Evolutionary conservation across 2,113 vertebrate species (phyloP), one percentile per base, ranked within the genome.

Genomic region (Solenodon paradoxus): DNA sequence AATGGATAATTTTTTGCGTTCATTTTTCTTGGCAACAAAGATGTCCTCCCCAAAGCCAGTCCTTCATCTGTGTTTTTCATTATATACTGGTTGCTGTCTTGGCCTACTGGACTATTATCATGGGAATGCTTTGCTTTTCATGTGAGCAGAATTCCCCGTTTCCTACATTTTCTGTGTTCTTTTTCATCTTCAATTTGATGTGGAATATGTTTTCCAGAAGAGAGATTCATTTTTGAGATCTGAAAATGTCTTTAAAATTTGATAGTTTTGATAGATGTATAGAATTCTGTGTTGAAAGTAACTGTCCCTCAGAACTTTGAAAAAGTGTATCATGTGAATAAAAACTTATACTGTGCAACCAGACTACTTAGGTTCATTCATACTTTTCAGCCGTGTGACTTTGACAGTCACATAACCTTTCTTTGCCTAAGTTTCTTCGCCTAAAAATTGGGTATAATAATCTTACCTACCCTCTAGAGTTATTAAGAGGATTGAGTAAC

Each of bases 191-290:
- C 26, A 79, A 63, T 93, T 88, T 88, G 40, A 17, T 78, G 28
- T 78, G 84, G 38, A 74, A 3, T 88, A 55, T 40, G 19, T 35
- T 32, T 90, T 96, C 42, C 20, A 51, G 30, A 92, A 26, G 64
- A 95, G 45, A 45, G 35, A 4, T 11, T 47, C 32, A 32, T 74
- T 66, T 92, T 87, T 82, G 12, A 83, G 8, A 45, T 15, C 26
- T 51, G 28, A 93, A 90, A 80, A 84, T 84, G 13, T 68, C 69
- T 87, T 94, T 87, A 55, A 15, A 79, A 42, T 84, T 88, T 87
- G 74, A 66, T 91, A 93, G 40, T 91, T 90, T 74, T 22, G 3
- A n/a, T 96, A 11, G 13, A 7, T n/a, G n/a, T 91, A 47, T 75
- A 84, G 28, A 80, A 91, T 80, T 91, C 57, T 93, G 57, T 51